Evolutionary conservation across 2,113 vertebrate species (phyloP).

Genomic region (Aldabrachelys gigantea): DNA sequence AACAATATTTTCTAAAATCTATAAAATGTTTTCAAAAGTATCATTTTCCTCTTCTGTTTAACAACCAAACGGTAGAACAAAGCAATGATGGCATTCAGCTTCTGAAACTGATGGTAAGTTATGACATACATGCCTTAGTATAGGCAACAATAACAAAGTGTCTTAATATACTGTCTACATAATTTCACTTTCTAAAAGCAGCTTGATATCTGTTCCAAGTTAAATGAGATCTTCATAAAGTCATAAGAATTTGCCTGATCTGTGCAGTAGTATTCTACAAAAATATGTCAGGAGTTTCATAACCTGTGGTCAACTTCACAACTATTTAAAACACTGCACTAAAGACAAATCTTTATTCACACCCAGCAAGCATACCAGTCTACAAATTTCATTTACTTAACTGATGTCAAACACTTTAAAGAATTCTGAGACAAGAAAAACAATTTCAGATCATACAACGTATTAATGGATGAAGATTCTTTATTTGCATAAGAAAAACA

Average conservation of each 20-base stretch:
- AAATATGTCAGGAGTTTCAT: neutral
- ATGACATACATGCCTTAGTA: neutral
- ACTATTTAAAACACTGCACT: neutral
- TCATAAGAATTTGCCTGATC: neutral
- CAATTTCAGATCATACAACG: neutral
- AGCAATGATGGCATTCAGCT: neutral
- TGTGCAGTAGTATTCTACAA: neutral
- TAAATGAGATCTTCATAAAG: neutral
- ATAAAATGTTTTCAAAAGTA: neutral
- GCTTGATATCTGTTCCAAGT: neutral
- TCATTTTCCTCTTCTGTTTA: neutral
- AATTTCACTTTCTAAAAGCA: neutral
- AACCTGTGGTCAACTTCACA: neutral
- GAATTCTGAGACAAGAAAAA: neutral
- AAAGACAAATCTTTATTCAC: neutral
- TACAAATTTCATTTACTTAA: neutral
- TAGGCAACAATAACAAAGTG: neutral
- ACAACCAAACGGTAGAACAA: neutral
- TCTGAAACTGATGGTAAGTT: neutral
- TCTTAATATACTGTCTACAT: neutral
- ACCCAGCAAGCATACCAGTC: neutral
- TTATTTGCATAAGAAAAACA: neutral
- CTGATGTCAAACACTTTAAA: neutral
- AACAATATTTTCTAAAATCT: neutral
- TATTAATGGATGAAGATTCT: rapidly evolving